A percentile compares a stretch with the other conserved stretches of the same genome.
These are phyloP conservation scores for Drosophila cognata DNA, from an alignment of 2,888 invertebrate species.

Conservation along the genomic window DNA sequence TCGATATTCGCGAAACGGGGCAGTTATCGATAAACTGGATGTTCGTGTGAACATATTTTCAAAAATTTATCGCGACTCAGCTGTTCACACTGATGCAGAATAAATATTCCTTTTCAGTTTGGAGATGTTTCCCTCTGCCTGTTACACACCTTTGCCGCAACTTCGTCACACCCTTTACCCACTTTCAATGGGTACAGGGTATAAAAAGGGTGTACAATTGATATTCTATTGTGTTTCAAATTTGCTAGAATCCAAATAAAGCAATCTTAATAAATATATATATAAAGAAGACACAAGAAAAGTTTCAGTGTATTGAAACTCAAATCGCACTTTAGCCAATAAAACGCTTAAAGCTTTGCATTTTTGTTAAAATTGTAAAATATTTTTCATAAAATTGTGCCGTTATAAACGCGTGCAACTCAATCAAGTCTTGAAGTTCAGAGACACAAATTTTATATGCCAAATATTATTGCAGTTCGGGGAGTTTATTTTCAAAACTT, in stretches of 20 bases:
- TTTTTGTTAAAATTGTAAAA: not conserved
- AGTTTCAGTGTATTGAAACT: not conserved
- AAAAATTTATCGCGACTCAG: not conserved
- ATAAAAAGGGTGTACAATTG: not conserved
- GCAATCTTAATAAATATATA: not conserved
- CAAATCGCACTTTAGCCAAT: not conserved
- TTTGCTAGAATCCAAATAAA: not conserved
- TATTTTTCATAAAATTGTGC: not conserved
- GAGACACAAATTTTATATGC: slow-evolving; percentile 2
- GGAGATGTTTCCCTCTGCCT: not conserved
- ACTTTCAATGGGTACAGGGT: not conserved
- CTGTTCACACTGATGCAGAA: not conserved
- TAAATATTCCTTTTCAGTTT: fast-evolving
- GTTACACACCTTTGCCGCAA: not conserved
- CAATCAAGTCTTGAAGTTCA: not conserved
- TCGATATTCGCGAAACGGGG: not conserved
- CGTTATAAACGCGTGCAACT: too few species aligned
- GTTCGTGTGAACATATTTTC: not conserved
- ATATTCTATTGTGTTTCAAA: not conserved
- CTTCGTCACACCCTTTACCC: not conserved
- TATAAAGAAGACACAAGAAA: not conserved
- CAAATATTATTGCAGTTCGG: slow-evolving; percentile 23
- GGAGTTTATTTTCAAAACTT: slow-evolving; percentile 11
- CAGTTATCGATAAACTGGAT: not conserved
- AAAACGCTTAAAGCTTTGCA: not conserved